These are phyloP conservation scores for Myiagra hebetior DNA, from an alignment of 2,113 vertebrate genomes.

Conservation along the genomic window DNA sequence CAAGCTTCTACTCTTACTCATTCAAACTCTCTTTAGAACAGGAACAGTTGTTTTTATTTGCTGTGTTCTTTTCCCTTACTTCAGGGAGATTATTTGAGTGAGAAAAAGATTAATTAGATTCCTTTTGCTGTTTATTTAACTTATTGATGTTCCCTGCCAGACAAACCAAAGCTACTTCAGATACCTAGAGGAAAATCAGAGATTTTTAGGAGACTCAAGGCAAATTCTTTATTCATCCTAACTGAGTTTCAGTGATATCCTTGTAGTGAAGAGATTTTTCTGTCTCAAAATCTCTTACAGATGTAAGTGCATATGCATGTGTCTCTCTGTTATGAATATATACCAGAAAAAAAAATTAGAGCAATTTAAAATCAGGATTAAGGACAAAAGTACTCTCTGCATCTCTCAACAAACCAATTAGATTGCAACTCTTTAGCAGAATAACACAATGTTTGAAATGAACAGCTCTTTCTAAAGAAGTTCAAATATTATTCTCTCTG, in stretches of 20 bases:
- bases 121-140: not conserved
- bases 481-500: conserved; percentile 36
- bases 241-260: not conserved
- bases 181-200: not conserved
- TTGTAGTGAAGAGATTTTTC: not conserved
- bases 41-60: not conserved
- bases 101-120: not conserved
- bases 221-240: not conserved
- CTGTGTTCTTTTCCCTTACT: not conserved
- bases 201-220: not conserved
- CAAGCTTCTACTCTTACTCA: not conserved
- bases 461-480: conserved; percentile 26
- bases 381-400: not conserved
- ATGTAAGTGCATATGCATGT: accelerated
- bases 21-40: conserved; percentile 26
- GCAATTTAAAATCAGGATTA: not conserved
- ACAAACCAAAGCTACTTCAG: not conserved
- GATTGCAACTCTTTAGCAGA: not conserved
- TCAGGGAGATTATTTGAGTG: not conserved
- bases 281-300: not conserved
- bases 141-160: not conserved
- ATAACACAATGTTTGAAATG: conserved; percentile 2
- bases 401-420: not conserved
- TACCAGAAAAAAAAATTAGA: not conserved
- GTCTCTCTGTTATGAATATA: not conserved